Percentiles rank a stretch among this genome's conserved stretches.
Conservation (phyloP, 2,113 vertebrate species). For the Mesoclemmys tuberculata region DNA sequence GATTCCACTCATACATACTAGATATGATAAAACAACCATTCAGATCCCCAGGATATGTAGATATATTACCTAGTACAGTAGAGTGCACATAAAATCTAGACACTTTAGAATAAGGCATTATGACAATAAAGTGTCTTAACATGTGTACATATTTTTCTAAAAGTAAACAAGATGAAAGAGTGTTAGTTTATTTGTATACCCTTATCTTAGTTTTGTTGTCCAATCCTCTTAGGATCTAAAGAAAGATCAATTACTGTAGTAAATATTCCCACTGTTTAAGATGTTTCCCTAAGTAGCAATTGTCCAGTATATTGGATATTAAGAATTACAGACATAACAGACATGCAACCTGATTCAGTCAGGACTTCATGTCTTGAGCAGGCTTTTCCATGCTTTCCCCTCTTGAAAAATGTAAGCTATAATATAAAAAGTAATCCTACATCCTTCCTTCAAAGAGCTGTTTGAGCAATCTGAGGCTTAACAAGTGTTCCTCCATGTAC, state of each 20-base stretch:
- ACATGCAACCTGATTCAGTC: background rate
- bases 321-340: conserved; percentile 45
- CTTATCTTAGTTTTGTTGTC: background rate
- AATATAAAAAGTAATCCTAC: background rate
- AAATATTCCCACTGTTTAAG: background rate
- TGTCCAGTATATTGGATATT: conserved; percentile 22
- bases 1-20: background rate
- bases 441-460: background rate
- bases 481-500: background rate
- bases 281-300: conserved; percentile 35
- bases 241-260: background rate
- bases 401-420: background rate
- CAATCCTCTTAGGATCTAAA: background rate
- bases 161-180: background rate
- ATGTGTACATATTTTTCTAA: background rate
- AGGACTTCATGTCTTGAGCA: conserved; percentile 42
- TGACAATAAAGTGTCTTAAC: background rate
- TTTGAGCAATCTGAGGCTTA: conserved; percentile 23
- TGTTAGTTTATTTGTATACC: background rate
- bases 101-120: background rate
- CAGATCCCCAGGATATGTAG: background rate
- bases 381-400: background rate
- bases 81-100: background rate
- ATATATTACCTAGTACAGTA: background rate
- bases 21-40: background rate